Percentiles rank a stretch among this genome's conserved stretches.
These are phyloP conservation scores for Leucopternis melanops DNA, from an alignment of 2,113 vertebrate species.

Conservation along the genomic window DNA sequence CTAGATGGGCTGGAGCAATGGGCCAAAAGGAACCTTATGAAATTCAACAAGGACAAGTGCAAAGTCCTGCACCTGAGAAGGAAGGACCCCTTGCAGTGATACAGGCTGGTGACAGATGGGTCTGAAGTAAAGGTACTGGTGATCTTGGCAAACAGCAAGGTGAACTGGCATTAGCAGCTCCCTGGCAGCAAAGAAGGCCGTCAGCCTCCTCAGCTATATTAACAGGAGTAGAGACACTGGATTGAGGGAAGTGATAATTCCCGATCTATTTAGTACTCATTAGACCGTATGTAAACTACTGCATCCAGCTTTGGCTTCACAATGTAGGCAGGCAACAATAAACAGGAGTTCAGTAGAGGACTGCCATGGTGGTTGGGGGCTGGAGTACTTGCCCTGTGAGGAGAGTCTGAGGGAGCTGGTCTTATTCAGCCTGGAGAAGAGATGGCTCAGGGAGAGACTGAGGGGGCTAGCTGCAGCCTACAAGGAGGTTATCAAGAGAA, in stretches of 20 bases:
- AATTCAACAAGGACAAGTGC: not conserved
- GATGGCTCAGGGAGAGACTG: not conserved
- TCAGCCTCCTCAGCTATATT: not conserved
- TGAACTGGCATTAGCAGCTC: not conserved
- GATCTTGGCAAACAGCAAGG: not conserved
- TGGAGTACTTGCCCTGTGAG: not conserved
- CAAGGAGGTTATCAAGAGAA: not conserved
- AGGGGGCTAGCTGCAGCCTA: not conserved
- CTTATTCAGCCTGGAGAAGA: not conserved
- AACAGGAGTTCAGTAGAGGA: not conserved
- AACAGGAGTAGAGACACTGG: not conserved
- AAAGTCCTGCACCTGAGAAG: not conserved
- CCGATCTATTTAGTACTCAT: not conserved
- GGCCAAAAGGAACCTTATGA: not conserved
- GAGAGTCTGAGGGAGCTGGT: not conserved
- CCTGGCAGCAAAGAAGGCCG: rapidly evolving
- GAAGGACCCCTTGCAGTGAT: not conserved
- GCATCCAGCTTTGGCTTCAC: not conserved
- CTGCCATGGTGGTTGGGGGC: not conserved
- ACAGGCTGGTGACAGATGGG: not conserved
- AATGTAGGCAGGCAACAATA: not conserved
- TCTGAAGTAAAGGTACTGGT: not conserved
- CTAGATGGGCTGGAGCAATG: not conserved
- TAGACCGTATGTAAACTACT: not conserved
- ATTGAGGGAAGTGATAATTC: not conserved